These are phyloP conservation scores for Potamarius usumacintae DNA, from an alignment of 2,113 vertebrate species.

Conservation along the genomic window DNA sequence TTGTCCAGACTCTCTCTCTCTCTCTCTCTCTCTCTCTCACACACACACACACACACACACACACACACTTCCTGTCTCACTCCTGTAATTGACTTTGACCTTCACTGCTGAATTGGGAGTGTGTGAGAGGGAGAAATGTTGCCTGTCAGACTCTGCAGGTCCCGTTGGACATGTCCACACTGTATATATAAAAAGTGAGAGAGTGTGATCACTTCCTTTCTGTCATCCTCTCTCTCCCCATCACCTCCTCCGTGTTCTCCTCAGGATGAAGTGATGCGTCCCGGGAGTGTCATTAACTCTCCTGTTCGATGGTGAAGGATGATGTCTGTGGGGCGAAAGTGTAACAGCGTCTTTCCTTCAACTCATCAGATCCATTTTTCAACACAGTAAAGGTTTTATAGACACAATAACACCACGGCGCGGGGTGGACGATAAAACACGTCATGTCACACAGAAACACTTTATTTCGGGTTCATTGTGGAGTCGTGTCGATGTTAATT, in stretches of 20 bases:
- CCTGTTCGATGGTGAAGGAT: background rate
- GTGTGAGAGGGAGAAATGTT: background rate
- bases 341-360: background rate
- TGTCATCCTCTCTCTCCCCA: background rate
- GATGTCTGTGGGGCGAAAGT: background rate
- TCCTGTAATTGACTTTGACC: background rate
- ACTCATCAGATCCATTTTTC: background rate
- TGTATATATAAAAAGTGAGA: background rate
- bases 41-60: conserved; percentile 5
- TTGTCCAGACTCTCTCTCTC: background rate
- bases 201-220: background rate
- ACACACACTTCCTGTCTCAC: background rate
- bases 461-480: background rate
- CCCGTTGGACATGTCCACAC: background rate
- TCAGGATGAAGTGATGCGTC: background rate
- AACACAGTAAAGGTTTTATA: background rate
- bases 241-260: background rate
- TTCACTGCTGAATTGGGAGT: background rate
- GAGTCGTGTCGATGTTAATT: background rate
- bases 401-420: background rate
- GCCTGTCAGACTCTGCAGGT: conserved; percentile 1
- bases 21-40: background rate
- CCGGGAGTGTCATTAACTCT: conserved; percentile 7
- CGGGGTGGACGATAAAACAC: background rate
- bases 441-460: background rate